Percentiles rank a stretch among this genome's conserved stretches.
Conservation (phyloP, 2,888 invertebrate species). For the Ophonus ardosiacus region DNA sequence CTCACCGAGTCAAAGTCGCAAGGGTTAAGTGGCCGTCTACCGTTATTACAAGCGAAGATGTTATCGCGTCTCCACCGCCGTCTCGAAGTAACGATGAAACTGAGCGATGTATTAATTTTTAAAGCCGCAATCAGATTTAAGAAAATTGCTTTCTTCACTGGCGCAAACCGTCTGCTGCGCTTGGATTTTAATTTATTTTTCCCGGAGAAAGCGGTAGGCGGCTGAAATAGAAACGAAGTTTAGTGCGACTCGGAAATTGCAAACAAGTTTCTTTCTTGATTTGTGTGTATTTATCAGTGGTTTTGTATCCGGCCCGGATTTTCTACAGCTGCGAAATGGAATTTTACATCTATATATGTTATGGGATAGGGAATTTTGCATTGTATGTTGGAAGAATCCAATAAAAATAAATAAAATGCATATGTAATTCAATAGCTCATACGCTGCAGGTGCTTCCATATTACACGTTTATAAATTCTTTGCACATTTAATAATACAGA, state of each 20-base stretch:
- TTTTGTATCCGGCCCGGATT: constrained; percentile 42
- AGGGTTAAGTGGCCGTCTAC: constrained; percentile 40
- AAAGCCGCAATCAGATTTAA: constrained; percentile 64
- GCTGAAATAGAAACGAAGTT: constrained; percentile 57
- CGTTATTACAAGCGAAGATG: constrained; percentile 33
- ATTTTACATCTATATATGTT: constrained; percentile 11
- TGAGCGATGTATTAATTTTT: constrained; percentile 64
- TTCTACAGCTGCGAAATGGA: constrained; percentile 27
- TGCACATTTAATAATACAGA: neutral
- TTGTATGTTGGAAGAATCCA: neutral
- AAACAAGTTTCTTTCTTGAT: constrained; percentile 61
- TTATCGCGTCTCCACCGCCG: constrained; percentile 14
- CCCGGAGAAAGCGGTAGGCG: constrained; percentile 38
- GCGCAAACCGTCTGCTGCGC: constrained; percentile 57
- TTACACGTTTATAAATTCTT: neutral
- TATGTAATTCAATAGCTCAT: constrained; percentile 1
- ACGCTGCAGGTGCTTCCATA: neutral
- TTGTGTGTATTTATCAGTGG: constrained; percentile 56
- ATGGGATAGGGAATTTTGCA: constrained; percentile 4
- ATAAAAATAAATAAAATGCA: constrained; percentile 29
- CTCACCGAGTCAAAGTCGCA: neutral
- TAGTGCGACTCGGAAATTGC: constrained; percentile 55
- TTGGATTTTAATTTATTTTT: constrained; percentile 63
- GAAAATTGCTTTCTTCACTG: constrained; percentile 64
- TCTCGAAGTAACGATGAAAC: constrained; percentile 39